Evolutionary conservation across 2,888 invertebrate genomes (phyloP), one percentile per base, ranked within the genome.

Genomic region (Atherix ibis): DNA sequence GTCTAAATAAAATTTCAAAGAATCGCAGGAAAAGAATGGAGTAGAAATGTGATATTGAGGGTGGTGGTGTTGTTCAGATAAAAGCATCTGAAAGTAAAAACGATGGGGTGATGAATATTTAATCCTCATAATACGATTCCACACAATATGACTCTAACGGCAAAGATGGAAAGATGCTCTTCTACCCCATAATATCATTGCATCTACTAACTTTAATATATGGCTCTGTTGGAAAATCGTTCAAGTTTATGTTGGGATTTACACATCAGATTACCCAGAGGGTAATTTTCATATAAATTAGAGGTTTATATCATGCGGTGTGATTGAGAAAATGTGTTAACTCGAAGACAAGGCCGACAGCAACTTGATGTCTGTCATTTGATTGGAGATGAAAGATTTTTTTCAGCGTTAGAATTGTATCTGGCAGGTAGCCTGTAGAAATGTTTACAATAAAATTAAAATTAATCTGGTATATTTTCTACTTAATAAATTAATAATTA

Each of bases 231-330:
- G 37, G 36, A 27, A 37, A 37, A 35, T 37, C 37, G 37, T 30
- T 40, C 35, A 31, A 36, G 33, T 40, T 37, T 40, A 40, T 40
- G 36, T 36, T n/a, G 31, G 36, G 40, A 40, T 40, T 40, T 40
- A 22, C 40, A 38, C 40, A 36, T 40, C 36, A 40, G 37, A 40
- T 40, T 40, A 40, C 34, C 39, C 27, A 33, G 27, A 38, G 40
- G 40, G 37, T 38, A 40, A 40, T 40, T 40, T 40, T 40, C 40
- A 40, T 40, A 40, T 40, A 40, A 40, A 40, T 40, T 40, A 40
- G 40, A 40, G 40, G 40, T 40, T 38, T 37, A 37, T 37, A 35
- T 40, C 34, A 32, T 40, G 37, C 25, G 37, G 37, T 32, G 40
- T 35, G 37, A 40, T 40, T 40, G 40, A 37, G 34, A 36, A 36